Evolutionary conservation across 2,113 vertebrate species (phyloP).

Genomic region (Gymnogyps californianus): DNA sequence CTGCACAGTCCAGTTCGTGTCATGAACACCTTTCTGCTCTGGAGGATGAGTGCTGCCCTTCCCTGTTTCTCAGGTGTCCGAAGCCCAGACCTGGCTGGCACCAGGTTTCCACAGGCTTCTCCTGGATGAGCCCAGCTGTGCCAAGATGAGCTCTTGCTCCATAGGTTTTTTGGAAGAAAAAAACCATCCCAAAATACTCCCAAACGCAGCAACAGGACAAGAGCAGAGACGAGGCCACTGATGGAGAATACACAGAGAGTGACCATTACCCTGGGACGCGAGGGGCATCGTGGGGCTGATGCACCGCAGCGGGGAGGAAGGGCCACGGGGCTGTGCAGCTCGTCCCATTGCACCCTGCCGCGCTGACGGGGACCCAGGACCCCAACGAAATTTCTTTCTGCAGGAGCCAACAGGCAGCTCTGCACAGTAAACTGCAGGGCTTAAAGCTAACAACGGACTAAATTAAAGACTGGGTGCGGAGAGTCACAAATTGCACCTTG

Average conservation of each 20-base stretch:
- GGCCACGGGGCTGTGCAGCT: no score
- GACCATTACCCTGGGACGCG: accelerated
- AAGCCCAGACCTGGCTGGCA: background rate
- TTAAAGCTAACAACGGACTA: accelerated
- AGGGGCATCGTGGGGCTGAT: background rate
- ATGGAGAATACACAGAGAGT: background rate
- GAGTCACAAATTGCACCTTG: background rate
- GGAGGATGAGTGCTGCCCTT: background rate
- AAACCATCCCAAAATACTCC: background rate
- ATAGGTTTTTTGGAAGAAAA: background rate
- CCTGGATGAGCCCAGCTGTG: background rate
- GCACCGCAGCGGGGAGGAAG: background rate
- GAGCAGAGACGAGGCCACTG: background rate
- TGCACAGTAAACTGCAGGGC: no score
- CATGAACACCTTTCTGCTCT: no score
- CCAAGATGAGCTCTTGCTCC: background rate
- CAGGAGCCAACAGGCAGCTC: background rate
- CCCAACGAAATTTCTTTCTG: background rate
- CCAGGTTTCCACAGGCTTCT: background rate
- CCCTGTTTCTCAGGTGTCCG: background rate
- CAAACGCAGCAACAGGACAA: background rate
- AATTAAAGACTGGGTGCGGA: accelerated
- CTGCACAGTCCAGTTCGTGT: background rate
- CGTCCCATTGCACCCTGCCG: accelerated
- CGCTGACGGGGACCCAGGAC: accelerated